These are phyloP conservation scores for Dufourea novaeangliae DNA, from an alignment of 1,140 invertebrate species.

Conservation along the genomic window DNA sequence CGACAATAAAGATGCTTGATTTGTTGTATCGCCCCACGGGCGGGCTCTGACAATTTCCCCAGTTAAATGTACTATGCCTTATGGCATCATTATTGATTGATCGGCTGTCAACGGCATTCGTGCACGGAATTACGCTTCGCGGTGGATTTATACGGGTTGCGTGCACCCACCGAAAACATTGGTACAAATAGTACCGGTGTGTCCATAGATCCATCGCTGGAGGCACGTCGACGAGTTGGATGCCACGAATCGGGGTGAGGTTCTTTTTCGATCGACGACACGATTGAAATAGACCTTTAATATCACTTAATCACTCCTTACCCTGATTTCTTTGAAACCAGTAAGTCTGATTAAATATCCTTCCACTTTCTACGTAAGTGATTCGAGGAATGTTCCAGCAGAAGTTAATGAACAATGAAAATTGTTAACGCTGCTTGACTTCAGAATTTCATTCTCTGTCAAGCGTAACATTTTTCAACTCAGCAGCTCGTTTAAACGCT, in stretches of 20 bases:
- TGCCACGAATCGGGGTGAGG: not conserved
- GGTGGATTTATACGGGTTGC: conserved; percentile 33
- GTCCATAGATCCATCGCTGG: not conserved
- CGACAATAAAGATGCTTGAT: conserved; percentile 6
- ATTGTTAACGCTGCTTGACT: too few species aligned
- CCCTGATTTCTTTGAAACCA: too few species aligned
- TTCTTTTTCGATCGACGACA: not conserved
- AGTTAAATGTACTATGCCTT: conserved; percentile 42
- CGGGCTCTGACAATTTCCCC: not conserved
- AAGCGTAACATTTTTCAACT: too few species aligned
- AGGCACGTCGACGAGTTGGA: not conserved
- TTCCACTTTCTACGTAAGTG: too few species aligned
- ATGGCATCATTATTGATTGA: conserved; percentile 47
- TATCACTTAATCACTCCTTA: too few species aligned
- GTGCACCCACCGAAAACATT: conserved; percentile 10
- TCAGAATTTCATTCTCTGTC: too few species aligned
- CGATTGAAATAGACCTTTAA: too few species aligned
- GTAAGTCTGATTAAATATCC: too few species aligned
- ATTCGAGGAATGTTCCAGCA: too few species aligned
- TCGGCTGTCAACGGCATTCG: conserved; percentile 45
- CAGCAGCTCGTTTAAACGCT: too few species aligned
- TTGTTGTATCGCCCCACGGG: not conserved
- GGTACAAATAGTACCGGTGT: not conserved
- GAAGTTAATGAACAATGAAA: too few species aligned
- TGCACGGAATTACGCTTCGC: conserved; percentile 27